phyloP scores from a whole-genome alignment of 2,888 invertebrate species.

The Mesorhabditis belari region DNA sequence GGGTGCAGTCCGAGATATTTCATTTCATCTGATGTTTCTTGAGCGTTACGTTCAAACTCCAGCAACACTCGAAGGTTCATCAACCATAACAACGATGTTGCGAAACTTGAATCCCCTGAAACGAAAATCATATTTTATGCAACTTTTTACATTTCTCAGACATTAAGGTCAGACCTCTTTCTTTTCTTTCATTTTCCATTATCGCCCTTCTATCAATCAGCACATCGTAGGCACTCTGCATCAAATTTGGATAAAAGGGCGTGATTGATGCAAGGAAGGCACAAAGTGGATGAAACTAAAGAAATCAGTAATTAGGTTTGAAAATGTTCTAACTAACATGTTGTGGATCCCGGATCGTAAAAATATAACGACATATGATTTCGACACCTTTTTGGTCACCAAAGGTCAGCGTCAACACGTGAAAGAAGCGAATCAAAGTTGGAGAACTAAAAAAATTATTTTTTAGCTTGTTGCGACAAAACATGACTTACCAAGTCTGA shows the following conservation, averaged over 20 bases:
- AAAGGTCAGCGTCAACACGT: not conserved
- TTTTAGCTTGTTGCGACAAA: too few species aligned
- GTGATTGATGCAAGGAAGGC: not conserved
- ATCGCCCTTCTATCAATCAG: not conserved
- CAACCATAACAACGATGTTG: not conserved
- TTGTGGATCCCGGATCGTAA: not conserved
- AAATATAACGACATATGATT: not conserved
- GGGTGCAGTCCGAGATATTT: not conserved
- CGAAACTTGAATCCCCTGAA: not conserved
- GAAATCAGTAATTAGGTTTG: not conserved
- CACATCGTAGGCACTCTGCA: not conserved
- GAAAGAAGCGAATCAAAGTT: not conserved
- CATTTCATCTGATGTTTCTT: not conserved
- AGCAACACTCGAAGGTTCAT: not conserved
- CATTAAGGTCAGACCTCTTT: too few species aligned
- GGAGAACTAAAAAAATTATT: not conserved
- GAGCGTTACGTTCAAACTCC: not conserved
- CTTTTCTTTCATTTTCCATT: not conserved
- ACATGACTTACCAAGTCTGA: too few species aligned
- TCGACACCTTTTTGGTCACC: not conserved
- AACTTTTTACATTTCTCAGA: too few species aligned
- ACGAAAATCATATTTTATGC: not conserved
- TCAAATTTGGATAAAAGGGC: not conserved
- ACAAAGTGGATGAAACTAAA: not conserved
- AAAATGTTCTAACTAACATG: not conserved